Evolutionary conservation across 2,888 invertebrate species (phyloP).

Genomic region (Netelia fuscicornis): DNA sequence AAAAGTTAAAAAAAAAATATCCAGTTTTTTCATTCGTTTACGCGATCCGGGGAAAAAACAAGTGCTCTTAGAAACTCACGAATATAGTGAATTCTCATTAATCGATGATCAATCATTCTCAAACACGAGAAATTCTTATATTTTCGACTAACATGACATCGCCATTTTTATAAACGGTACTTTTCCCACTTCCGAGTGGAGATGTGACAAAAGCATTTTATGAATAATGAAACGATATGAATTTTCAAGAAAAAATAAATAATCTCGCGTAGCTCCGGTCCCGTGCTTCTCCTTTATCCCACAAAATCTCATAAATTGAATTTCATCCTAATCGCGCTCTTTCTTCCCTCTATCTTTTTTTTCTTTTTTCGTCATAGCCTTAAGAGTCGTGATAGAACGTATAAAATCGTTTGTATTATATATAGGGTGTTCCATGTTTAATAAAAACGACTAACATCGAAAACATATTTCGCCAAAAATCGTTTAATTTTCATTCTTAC

Average conservation of each 20-base stretch:
- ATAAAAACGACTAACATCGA: no score
- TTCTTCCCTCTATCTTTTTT: not conserved
- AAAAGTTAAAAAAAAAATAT: no score
- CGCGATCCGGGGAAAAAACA: no score
- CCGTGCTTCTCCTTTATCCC: not conserved
- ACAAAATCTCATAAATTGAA: slow-evolving; percentile 21
- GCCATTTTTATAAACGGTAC: not conserved
- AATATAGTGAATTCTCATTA: not conserved
- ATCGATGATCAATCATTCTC: not conserved
- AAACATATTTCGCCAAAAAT: no score
- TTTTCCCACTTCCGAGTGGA: not conserved
- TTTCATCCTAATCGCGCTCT: slow-evolving; percentile 43
- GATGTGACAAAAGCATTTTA: slow-evolving; percentile 20
- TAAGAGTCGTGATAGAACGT: no score
- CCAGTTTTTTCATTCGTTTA: no score
- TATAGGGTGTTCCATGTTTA: no score
- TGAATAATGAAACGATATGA: not conserved
- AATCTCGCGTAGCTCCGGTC: not conserved
- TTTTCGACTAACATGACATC: not conserved
- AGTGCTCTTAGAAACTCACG: not conserved
- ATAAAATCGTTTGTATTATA: no score
- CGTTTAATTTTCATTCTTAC: no score
- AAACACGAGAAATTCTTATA: not conserved
- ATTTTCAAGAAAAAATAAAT: slow-evolving; percentile 29
- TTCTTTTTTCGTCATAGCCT: no score